Conservation (phyloP, 2,797 vertebrate genomes). For the Cuculus canorus region DNA sequence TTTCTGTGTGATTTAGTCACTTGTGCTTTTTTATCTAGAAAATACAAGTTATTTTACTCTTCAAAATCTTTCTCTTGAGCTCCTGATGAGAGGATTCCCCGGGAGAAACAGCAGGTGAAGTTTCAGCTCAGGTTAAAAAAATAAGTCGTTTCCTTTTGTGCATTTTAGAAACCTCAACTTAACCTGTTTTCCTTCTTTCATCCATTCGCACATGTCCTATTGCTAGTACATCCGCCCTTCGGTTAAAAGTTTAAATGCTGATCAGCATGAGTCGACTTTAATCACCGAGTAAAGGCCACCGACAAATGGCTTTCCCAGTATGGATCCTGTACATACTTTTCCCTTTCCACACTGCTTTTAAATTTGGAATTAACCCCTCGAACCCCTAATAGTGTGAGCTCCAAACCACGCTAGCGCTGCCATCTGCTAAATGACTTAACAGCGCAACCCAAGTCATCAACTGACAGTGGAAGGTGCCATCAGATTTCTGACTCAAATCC, state of each 20-base stretch:
- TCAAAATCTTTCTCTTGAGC: neutral
- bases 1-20: neutral
- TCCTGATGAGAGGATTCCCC: neutral
- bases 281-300: conserved; percentile 20
- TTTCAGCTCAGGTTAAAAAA: neutral
- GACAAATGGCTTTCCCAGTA: conserved; percentile 6
- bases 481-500: neutral
- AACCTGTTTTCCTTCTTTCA: conserved; percentile 2
- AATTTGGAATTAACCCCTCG: neutral
- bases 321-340: neutral
- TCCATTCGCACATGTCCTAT: neutral
- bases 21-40: neutral
- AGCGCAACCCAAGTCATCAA: accelerated
- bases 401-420: accelerated
- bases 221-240: neutral
- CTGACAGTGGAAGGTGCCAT: accelerated
- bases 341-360: neutral
- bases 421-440: neutral
- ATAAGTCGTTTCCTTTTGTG: neutral
- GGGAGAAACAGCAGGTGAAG: conserved; percentile 25
- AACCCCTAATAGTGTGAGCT: neutral
- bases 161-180: neutral
- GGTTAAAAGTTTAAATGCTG: conserved; percentile 14
- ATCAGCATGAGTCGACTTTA: conserved; percentile 32
- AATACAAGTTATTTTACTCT: conserved; percentile 12